A percentile compares a stretch with the other conserved stretches of the same genome.
phyloP scores from a whole-genome alignment of 2,113 vertebrate genomes.

The Ochotona princeps region DNA sequence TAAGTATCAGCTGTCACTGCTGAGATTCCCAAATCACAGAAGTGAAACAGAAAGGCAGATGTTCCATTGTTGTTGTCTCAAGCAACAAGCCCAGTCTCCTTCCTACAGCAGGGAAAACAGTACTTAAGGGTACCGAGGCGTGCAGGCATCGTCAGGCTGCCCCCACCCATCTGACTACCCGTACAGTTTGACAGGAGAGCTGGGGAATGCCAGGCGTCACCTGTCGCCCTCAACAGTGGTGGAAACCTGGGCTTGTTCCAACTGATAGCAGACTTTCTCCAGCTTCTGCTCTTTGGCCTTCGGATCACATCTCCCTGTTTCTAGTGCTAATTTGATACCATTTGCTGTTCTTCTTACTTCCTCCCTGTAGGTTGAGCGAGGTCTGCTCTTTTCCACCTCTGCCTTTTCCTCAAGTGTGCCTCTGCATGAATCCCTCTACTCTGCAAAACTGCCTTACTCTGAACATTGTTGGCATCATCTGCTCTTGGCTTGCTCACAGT shows the following conservation, averaged over 20 bases:
- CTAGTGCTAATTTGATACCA: slow-evolving; percentile 77
- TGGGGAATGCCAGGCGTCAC: background rate
- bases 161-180: rapidly evolving
- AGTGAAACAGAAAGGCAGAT: slow-evolving; percentile 59
- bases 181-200: background rate
- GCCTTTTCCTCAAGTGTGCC: slow-evolving; percentile 65
- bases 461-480: too few relatives aligned
- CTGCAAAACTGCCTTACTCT: slow-evolving; percentile 57
- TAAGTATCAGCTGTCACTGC: slow-evolving; percentile 62
- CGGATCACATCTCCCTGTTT: slow-evolving; percentile 74
- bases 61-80: slow-evolving; percentile 29
- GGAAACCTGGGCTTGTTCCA: slow-evolving; percentile 67
- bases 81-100: slow-evolving; percentile 30
- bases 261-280: slow-evolving; percentile 56
- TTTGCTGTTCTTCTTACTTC: slow-evolving; percentile 83
- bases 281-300: slow-evolving; percentile 74
- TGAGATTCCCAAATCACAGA: slow-evolving; percentile 30
- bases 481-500: too few relatives aligned
- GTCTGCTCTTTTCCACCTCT: slow-evolving; percentile 59
- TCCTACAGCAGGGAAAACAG: background rate
- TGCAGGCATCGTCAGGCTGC: background rate
- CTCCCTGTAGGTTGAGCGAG: slow-evolving; percentile 68
- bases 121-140: slow-evolving; percentile 10
- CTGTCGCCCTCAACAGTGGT: background rate
- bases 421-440: slow-evolving; percentile 81